Evolutionary conservation across 2,888 invertebrate species (phyloP).

Genomic region (Cataglyphis altisquamis): DNA sequence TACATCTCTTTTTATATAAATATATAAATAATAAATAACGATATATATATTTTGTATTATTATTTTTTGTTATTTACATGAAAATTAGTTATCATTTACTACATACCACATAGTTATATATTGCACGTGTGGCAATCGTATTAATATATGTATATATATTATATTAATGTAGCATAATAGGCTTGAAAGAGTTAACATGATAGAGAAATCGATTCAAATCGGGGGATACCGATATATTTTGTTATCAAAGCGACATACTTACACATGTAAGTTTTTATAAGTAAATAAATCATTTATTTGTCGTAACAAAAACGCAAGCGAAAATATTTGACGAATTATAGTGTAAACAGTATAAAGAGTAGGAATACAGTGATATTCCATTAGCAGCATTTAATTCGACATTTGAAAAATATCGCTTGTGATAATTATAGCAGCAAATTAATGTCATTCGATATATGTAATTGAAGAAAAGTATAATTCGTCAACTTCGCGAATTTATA

Average conservation of each 20-base stretch:
- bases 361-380: background rate
- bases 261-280: constrained; percentile 5
- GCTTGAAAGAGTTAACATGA: constrained; percentile 35
- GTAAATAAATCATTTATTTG: constrained; percentile 40
- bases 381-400: background rate
- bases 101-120: constrained; percentile 15
- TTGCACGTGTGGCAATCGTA: constrained; percentile 18
- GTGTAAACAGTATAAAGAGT: background rate
- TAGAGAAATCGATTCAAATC: constrained; percentile 29
- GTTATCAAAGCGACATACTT: background rate
- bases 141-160: constrained; percentile 7
- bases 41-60: constrained; percentile 14
- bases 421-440: constrained; percentile 19
- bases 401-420: constrained; percentile 11
- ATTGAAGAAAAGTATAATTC: background rate
- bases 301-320: constrained; percentile 7
- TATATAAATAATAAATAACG: constrained; percentile 40
- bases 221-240: constrained; percentile 12
- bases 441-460: background rate
- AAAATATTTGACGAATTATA: background rate
- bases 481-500: background rate
- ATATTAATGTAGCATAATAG: constrained; percentile 27
- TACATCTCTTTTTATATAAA: constrained; percentile 14
- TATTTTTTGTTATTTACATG: constrained; percentile 30
- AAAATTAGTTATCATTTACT: constrained; percentile 24